These are phyloP conservation scores for Gobiocypris rarus DNA, from an alignment of 2,113 vertebrate species.

Conservation along the genomic window DNA sequence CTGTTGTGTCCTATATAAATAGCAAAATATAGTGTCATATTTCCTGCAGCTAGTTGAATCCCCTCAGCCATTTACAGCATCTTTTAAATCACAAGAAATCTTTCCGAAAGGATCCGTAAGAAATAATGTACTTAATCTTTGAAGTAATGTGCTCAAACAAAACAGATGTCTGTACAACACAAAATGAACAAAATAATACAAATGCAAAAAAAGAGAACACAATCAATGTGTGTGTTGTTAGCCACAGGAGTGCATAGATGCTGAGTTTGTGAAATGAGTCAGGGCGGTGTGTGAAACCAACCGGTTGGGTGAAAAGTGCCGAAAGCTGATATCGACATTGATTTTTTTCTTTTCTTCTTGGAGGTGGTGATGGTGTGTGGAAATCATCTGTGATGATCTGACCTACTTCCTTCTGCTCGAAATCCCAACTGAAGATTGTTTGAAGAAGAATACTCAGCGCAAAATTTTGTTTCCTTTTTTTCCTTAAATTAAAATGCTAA, in stretches of 20 bases:
- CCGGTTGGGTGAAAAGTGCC: conserved; percentile 60
- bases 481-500: conserved; percentile 64
- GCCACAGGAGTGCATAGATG: conserved; percentile 79
- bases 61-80: conserved; percentile 76
- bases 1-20: conserved; percentile 89
- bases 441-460: conserved; percentile 74
- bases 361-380: conserved; percentile 2
- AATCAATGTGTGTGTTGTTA: conserved; percentile 64
- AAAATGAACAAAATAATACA: conserved; percentile 51
- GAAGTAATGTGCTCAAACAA: conserved; percentile 42
- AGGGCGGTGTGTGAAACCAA: background rate
- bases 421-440: conserved; percentile 75
- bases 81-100: conserved; percentile 51
- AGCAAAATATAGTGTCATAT: conserved; percentile 86
- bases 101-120: conserved; percentile 52
- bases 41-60: conserved; percentile 72
- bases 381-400: conserved; percentile 35
- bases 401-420: conserved; percentile 58
- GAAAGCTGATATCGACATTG: conserved; percentile 51
- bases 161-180: conserved; percentile 52
- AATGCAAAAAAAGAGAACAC: conserved; percentile 67
- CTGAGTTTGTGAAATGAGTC: conserved; percentile 68
- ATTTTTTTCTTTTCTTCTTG: background rate
- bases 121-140: conserved; percentile 57
- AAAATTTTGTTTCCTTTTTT: conserved; percentile 72